phyloP scores from a whole-genome alignment of 2,113 vertebrate species.

The Peromyscus leucopus region DNA sequence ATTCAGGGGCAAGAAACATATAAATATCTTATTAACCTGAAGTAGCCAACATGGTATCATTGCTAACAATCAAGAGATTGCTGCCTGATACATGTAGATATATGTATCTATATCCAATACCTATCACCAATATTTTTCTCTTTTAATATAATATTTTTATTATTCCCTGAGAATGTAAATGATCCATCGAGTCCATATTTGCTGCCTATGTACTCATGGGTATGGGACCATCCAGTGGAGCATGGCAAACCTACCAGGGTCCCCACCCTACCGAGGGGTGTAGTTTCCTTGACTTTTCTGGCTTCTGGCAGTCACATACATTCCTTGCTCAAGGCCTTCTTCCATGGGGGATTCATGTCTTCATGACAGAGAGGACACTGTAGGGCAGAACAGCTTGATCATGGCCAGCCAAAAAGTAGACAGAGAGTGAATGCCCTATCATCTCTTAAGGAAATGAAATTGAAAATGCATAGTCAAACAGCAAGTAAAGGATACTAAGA shows the following conservation, averaged over 20 bases:
- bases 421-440: neutral
- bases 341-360: neutral
- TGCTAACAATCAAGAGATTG: neutral
- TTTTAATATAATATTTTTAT: too few relatives aligned
- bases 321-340: neutral
- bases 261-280: neutral
- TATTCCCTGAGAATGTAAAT: too few relatives aligned
- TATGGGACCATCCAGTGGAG: too few relatives aligned
- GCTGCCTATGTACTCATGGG: too few relatives aligned
- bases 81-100: neutral
- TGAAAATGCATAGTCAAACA: neutral
- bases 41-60: neutral
- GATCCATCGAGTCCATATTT: too few relatives aligned
- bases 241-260: too few relatives aligned
- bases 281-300: neutral
- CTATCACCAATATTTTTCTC: neutral
- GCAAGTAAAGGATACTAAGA: neutral
- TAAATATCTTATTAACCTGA: conserved; percentile 9
- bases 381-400: neutral
- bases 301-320: neutral
- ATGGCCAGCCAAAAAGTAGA: neutral
- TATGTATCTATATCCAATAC: neutral
- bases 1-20: conserved; percentile 19
- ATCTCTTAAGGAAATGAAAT: neutral
- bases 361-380: neutral